These are phyloP conservation scores for Nesoenas mayeri DNA, from an alignment of 2,113 vertebrate species.

Conservation along the genomic window DNA sequence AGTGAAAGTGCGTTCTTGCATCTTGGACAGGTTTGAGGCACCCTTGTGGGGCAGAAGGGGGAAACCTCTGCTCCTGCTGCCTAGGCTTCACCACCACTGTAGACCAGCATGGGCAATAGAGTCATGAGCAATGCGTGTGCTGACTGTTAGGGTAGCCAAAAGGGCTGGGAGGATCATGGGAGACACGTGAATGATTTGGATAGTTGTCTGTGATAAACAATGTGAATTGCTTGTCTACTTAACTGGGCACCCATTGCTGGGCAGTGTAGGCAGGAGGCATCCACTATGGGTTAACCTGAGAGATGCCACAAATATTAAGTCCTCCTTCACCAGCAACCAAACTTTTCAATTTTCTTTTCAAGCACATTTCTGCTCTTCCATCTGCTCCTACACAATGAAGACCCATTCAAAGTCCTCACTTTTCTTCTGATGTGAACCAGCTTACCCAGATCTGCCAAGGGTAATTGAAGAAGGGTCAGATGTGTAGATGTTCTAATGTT, in stretches of 20 bases:
- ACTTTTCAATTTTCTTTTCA: not conserved
- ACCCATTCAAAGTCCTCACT: not conserved
- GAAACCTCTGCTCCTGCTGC: not conserved
- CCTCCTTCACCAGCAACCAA: not conserved
- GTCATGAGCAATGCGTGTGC: rapidly evolving
- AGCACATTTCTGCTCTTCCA: not conserved
- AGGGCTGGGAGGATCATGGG: not conserved
- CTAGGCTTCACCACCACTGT: not conserved
- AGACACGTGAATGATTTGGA: not conserved
- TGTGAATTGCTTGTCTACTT: not conserved
- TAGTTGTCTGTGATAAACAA: not conserved
- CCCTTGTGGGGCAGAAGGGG: not conserved
- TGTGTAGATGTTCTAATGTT: not conserved
- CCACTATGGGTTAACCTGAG: not conserved
- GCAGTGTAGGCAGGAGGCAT: not conserved
- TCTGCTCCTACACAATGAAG: not conserved
- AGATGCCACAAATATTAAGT: not conserved
- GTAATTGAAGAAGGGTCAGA: not conserved
- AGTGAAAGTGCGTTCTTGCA: not conserved
- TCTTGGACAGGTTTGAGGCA: not conserved
- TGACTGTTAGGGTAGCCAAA: not conserved
- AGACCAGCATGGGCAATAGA: not conserved
- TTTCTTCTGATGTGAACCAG: not conserved
- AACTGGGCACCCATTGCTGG: not conserved
- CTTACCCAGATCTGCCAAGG: not conserved